Base-by-base conservation (phyloP, 2,113 vertebrate species). In the Pseudopipra pipra region DNA sequence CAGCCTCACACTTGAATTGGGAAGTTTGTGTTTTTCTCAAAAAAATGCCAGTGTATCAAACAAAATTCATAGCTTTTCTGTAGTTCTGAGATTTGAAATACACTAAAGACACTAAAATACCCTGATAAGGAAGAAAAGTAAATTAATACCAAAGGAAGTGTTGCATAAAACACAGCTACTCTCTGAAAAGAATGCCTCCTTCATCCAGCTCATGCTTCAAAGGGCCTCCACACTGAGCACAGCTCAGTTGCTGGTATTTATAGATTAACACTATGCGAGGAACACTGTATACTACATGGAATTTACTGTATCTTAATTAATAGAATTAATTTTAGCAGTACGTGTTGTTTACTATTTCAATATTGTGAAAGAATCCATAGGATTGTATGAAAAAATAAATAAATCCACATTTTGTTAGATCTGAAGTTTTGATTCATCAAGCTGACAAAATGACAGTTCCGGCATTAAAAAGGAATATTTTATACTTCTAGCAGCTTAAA, bases 1-100 rank as follows among this genome's bases (percentile, higher is more conserved):
- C 80, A 97, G 54, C 59, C 52, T 90, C 70, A 76, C 14, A 51
- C 84, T 97, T 97, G 93, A 97, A 97, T 90, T 67, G 92, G 30
- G 72, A 93, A 91, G 73, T 89, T 93, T 65, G 6, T 77, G 27
- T 11, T 86, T 97, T 95, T 95, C 85, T 96, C 41, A 58, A 79
- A 93, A 96, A 97, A 93, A 68, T 28, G 14, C 30, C 68, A 89
- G 23, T 8, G 54, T 96, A 93, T 93, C 63, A 97, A 97, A 96
- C 30, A 71, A 79, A 96, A 95, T 43, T 54, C 85, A 72, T 89
- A 86, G 37, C 52, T 96, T 89, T 83, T 91, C 91, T 95, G 89
- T 94, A 95, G 85, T 93, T 81, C n/a, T 91, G 91, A 92, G 72
- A 89, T 97, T 95, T 96, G 56, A 97, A 87, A 66, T 44, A 46